A percentile compares a stretch with the other conserved stretches of the same genome.
phyloP scores from a whole-genome alignment of 2,797 vertebrate species.

The Amblyraja radiata region DNA sequence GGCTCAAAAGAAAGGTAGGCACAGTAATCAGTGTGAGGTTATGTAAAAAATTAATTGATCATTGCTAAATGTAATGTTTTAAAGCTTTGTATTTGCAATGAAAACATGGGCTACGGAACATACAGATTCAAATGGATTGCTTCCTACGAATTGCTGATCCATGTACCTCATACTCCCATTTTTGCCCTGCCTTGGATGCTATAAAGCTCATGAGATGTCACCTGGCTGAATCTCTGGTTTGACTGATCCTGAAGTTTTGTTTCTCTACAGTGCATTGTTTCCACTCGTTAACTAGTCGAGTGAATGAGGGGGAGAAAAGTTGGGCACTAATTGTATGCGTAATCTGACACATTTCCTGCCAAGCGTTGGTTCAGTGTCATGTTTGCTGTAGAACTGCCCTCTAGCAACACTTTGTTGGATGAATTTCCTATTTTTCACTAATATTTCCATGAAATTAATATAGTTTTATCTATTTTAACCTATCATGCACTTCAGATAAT shows the following conservation, averaged over 20 bases:
- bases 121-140: not conserved
- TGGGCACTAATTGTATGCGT: not conserved
- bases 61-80: not conserved
- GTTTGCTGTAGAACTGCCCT: not conserved
- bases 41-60: not conserved
- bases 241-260: not conserved
- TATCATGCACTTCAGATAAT: not conserved
- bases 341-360: not conserved
- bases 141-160: not conserved
- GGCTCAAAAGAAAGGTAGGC: slow-evolving; percentile 88
- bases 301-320: not conserved
- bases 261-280: not conserved
- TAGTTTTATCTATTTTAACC: not conserved
- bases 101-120: not conserved
- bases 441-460: not conserved
- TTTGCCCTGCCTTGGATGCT: not conserved
- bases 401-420: not conserved
- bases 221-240: not conserved
- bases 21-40: not conserved
- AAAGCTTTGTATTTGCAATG: not conserved
- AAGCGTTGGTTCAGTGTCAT: not conserved
- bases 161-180: not conserved
- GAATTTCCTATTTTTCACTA: not conserved
- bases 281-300: not conserved
- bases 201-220: not conserved